Evolutionary conservation across 2,888 invertebrate genomes (phyloP).

Genomic region (Watsonalla binaria): DNA sequence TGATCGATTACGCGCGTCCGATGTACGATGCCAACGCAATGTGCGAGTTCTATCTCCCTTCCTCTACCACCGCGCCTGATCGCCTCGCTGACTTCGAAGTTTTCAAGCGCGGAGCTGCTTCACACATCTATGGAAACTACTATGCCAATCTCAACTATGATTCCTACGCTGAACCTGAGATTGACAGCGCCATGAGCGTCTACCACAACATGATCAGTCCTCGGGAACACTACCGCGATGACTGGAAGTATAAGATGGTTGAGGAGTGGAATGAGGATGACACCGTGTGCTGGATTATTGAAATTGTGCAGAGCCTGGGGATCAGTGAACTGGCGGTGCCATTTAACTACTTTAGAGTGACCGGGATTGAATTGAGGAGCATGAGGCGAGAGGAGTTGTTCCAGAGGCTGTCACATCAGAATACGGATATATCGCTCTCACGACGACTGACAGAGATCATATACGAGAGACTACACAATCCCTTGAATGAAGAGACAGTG

Average conservation of each 20-base stretch:
- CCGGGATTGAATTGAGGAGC: constrained; percentile 51
- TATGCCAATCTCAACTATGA: constrained; percentile 59
- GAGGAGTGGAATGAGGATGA: constrained; percentile 78
- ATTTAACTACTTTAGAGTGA: constrained; percentile 61
- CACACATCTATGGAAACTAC: constrained; percentile 60
- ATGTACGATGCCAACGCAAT: constrained; percentile 56
- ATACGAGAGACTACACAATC: constrained; percentile 56
- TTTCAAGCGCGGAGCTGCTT: constrained; percentile 62
- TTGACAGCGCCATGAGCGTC: constrained; percentile 52
- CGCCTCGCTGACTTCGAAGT: constrained; percentile 72
- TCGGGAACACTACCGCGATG: constrained; percentile 57
- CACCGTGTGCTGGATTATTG: constrained; percentile 76
- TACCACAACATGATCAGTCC: constrained; percentile 65
- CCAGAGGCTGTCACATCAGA: constrained; percentile 50
- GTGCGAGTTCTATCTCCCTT: constrained; percentile 60
- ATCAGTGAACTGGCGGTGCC: constrained; percentile 63
- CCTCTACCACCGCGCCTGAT: constrained; percentile 57
- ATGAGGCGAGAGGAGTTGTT: constrained; percentile 62
- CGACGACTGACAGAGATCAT: constrained; percentile 54
- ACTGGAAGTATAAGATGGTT: constrained; percentile 76
- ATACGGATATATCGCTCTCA: constrained; percentile 44
- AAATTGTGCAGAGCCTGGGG: constrained; percentile 53
- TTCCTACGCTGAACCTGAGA: constrained; percentile 56
- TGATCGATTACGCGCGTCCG: constrained; percentile 71
- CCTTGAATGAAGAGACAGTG: constrained; percentile 51